phyloP scores from a whole-genome alignment of 2,797 vertebrate genomes.

The Typhlichthys eigenmanni region DNA sequence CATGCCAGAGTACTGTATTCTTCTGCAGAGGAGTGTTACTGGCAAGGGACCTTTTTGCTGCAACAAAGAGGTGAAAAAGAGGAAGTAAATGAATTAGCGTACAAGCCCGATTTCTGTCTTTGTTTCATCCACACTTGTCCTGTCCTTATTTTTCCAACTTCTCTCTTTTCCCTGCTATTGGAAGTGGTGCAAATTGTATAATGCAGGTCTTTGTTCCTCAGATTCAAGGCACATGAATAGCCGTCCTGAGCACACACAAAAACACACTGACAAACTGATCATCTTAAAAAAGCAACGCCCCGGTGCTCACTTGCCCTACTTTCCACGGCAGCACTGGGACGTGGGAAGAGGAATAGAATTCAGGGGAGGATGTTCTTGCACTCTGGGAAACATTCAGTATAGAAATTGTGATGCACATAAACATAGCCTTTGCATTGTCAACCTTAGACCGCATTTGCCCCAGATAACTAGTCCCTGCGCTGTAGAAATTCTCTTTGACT shows the following conservation, averaged over 20 bases:
- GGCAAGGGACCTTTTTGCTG: conserved; percentile 74
- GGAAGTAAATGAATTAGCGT: conserved; percentile 76
- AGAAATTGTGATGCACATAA: conserved; percentile 75
- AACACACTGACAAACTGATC: conserved; percentile 79
- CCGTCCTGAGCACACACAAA: conserved; percentile 67
- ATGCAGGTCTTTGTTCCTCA: conserved; percentile 76
- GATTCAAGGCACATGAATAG: conserved; percentile 71
- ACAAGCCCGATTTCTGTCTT: conserved; percentile 71
- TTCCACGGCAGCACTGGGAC: conserved; percentile 76
- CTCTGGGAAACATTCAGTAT: conserved; percentile 74
- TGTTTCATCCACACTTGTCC: conserved; percentile 72
- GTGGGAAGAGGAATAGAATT: conserved; percentile 77
- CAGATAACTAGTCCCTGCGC: conserved; percentile 79
- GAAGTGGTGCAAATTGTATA: conserved; percentile 78
- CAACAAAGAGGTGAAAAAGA: conserved; percentile 74
- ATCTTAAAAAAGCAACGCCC: conserved; percentile 80
- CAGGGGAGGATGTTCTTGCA: conserved; percentile 76
- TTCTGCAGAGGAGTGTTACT: conserved; percentile 71
- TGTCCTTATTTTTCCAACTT: conserved; percentile 69
- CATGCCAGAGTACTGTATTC: conserved; percentile 66
- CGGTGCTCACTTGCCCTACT: conserved; percentile 80
- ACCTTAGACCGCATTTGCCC: conserved; percentile 76
- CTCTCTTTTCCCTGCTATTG: conserved; percentile 60
- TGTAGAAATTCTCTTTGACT: conserved; percentile 72
- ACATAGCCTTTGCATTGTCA: conserved; percentile 78